A percentile compares a stretch with the other conserved stretches of the same genome.
Evolutionary conservation across 2,797 vertebrate species (phyloP).

Genomic region (Sorex maritimensis): DNA sequence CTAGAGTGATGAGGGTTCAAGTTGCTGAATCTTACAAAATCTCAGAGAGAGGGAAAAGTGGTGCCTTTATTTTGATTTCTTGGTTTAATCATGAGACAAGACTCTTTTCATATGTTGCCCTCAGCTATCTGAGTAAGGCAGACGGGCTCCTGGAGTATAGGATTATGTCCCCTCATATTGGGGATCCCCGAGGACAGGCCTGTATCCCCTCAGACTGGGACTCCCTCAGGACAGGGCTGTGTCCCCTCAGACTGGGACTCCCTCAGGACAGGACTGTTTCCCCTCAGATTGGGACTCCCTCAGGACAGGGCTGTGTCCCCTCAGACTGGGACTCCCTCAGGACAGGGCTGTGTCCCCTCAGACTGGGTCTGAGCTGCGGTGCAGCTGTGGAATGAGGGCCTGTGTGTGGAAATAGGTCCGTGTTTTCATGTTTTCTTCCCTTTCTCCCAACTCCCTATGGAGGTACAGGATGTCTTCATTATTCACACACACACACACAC

Average conservation of each 20-base stretch:
- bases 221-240: no score
- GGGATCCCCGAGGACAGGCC: neutral
- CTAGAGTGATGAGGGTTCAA: neutral
- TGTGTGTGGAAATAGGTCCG: neutral
- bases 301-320: neutral
- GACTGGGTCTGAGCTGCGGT: neutral
- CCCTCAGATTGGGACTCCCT: neutral
- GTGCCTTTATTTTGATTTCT: neutral
- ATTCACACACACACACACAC: neutral
- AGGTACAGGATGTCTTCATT: neutral
- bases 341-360: no score
- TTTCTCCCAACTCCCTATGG: neutral
- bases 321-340: neutral
- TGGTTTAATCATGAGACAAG: conserved; percentile 4
- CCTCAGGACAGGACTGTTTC: neutral
- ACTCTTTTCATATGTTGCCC: neutral
- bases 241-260: no score
- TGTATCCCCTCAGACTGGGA: no score
- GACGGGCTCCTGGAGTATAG: neutral
- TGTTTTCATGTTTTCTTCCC: neutral
- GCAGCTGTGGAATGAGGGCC: neutral
- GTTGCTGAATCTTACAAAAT: neutral
- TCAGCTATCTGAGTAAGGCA: neutral
- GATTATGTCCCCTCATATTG: neutral
- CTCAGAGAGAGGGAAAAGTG: neutral